A percentile compares a stretch with the other conserved stretches of the same genome.
Conservation (phyloP, 2,888 invertebrate genomes). For the Drosophila subquinaria region DNA sequence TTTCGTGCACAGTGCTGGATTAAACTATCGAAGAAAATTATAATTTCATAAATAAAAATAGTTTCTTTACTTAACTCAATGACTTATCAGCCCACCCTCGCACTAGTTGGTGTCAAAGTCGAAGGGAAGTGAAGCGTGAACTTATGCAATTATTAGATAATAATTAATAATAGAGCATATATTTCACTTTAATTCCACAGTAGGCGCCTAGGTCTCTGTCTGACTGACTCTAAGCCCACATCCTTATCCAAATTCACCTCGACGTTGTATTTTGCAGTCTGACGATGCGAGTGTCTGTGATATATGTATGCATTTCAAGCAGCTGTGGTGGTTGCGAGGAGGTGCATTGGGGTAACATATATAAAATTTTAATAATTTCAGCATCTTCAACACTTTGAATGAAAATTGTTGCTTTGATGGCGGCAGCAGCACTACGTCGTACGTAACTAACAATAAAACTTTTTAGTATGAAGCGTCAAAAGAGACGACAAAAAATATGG, state of each 20-base stretch:
- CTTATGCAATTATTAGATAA: not conserved
- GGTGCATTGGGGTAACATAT: constrained; percentile 15
- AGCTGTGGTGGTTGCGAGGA: no score
- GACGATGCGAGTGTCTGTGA: constrained; percentile 49
- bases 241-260: constrained; percentile 31
- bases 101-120: no score
- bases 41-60: no score
- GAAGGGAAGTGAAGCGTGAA: not conserved
- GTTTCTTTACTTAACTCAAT: not conserved
- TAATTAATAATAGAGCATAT: not conserved
- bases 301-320: constrained; percentile 25
- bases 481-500: constrained; percentile 74
- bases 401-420: constrained; percentile 80
- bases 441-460: constrained; percentile 79
- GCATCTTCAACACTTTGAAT: constrained; percentile 79
- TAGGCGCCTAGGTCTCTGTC: not conserved
- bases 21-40: not conserved
- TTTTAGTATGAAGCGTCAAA: constrained; percentile 73
- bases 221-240: constrained; percentile 15
- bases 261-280: constrained; percentile 48
- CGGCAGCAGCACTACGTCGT: constrained; percentile 49
- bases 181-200: not conserved
- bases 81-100: not conserved
- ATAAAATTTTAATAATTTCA: constrained; percentile 76
- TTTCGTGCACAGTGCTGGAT: no score